Evolutionary conservation across 2,797 vertebrate genomes (phyloP).

Genomic region (Acipenser ruthenus): DNA sequence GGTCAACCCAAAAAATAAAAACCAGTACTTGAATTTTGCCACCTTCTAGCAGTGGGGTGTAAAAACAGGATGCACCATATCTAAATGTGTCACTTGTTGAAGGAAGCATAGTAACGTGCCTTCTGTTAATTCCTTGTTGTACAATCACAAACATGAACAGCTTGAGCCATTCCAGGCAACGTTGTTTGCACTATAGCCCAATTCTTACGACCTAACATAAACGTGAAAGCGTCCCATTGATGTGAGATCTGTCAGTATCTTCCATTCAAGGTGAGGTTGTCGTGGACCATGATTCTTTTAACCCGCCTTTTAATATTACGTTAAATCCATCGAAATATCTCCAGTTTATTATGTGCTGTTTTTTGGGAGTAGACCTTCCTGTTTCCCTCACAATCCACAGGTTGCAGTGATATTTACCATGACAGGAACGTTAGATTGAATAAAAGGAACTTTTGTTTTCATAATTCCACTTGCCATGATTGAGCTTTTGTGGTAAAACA

Average conservation of each 20-base stretch:
- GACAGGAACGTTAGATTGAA: conserved; percentile 21
- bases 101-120: conserved; percentile 79
- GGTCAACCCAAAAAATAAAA: too few species aligned
- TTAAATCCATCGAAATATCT: conserved; percentile 64
- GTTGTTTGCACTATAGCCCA: conserved; percentile 80
- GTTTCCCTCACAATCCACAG: conserved; percentile 43
- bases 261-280: too few species aligned
- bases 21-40: too few species aligned
- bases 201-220: conserved; percentile 69
- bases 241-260: too few species aligned
- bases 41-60: conserved; percentile 23
- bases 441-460: conserved; percentile 41
- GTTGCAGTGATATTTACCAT: conserved; percentile 40
- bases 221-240: too few species aligned
- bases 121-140: conserved; percentile 77
- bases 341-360: conserved; percentile 52
- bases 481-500: conserved; percentile 42
- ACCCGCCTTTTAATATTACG: too few species aligned
- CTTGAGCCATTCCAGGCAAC: conserved; percentile 43
- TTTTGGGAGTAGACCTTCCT: conserved; percentile 53
- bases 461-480: conserved; percentile 56
- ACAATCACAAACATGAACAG: conserved; percentile 36
- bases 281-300: too few species aligned
- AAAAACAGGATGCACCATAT: conserved; percentile 62
- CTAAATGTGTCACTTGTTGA: conserved; percentile 69